Evolutionary conservation across 2,888 invertebrate species (phyloP), one percentile per base, ranked within the genome.

Genomic region (Hypolimnas misippus): DNA sequence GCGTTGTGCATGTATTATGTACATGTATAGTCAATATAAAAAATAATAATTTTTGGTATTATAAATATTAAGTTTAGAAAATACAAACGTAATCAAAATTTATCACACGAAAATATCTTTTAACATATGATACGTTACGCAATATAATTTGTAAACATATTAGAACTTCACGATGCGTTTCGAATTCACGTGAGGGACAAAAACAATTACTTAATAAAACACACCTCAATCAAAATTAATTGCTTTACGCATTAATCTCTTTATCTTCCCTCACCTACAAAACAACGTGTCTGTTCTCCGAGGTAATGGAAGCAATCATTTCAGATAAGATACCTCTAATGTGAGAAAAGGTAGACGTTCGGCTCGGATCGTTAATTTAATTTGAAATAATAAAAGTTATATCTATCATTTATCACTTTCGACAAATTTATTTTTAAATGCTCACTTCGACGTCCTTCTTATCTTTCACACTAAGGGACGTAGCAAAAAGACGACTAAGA

Each of bases 381-480:
- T 91, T 90, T 89, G 88, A 90, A 88, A 89, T 90, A 91, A 91
- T 91, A 90, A 91, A 90, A 89, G 79, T 89, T 88, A 89, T 90
- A 89, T 87, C 84, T 88, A 83, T 87, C 91, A 88, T 91, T 91
- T 91, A 90, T 91, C 90, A 89, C 89, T 87, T 89, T 89, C 88
- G 89, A 92, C 92, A 92, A 92, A 92, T 92, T 92, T 87, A 89
- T 87, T 89, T 92, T 89, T 91, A 91, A 92, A 90, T 87, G 89
- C 84, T 85, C 83, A 85, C 83, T 84, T 82, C 81, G 84, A 82
- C 76, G 84, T 83, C 82, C 83, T 79, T 81, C 82, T 89, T 88
- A 87, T 87, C 87, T 87, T 77, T 82, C 84, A 84, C 83, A 83
- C 83, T 72, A 73, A 66, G 73, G 71, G 68, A 38, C 69, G 68